Evolutionary conservation across 1,140 invertebrate species (phyloP), one percentile per base, ranked within the genome.

Genomic region (Macrobrachium nipponense): DNA sequence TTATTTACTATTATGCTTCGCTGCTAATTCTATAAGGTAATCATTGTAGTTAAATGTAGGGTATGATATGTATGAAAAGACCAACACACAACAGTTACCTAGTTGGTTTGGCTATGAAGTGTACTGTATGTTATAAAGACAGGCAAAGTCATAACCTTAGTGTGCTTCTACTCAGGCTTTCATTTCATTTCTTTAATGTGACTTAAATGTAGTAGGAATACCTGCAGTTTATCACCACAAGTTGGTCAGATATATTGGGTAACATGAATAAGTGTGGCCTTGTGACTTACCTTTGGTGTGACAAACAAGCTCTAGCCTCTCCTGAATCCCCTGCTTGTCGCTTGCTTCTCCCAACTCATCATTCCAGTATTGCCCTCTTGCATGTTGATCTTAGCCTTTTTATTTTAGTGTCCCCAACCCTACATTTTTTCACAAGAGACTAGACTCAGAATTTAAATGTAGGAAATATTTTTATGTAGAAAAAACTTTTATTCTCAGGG

Each of bases 351-450:
- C 73, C 43, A 59, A 58, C 73, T 76, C 73, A 76, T 59, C 73
- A 76, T 12, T 73, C 72, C 73, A 58, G 73, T 76, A 76, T 58
- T 76, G 73, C 73, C 73, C 43, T 76, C 10, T 76, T 76, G 73
- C 73, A 76, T 76, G 73, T 58, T 58, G 51, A 58, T 76, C 73
- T 76, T 76, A 76, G 73, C 73, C 73, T 18, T 76, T 76, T 58
- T 14, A 58, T 76, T 76, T 76, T 76, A 76, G 73, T 76, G 44
- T 76, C 51, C 59, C 73, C 44, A 44, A 58, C 43, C 44, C 73
- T 20, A 18, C 23, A 58, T 58, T 20, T 58, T 76, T 58, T 43
- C 27, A 76, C 44, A 58, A 10, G 23, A 27, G 23, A 27, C 8
- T 20, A 27, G 18, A 15, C 18, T 73, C 23, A 70, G 20, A 70